A percentile compares a stretch with the other conserved stretches of the same genome.
Conservation (phyloP, 2,797 vertebrate genomes). For the Parotocinclus haroldoi region DNA sequence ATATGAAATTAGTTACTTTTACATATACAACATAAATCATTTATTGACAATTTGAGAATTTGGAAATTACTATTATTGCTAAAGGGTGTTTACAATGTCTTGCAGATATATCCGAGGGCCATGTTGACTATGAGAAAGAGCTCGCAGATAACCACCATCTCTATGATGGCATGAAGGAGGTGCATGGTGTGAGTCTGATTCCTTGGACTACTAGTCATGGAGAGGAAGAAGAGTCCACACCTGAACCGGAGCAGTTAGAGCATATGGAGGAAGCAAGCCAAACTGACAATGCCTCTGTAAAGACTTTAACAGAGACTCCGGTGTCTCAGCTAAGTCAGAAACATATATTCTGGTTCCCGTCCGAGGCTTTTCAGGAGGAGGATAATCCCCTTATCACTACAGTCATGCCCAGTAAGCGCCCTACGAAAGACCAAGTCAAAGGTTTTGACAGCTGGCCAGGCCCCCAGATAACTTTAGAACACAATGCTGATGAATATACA, state of each 20-base stretch:
- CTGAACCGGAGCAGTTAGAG: conserved; percentile 39
- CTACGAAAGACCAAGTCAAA: conserved; percentile 61
- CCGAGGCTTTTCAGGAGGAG: conserved; percentile 74
- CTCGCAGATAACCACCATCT: conserved; percentile 77
- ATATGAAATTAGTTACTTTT: no score
- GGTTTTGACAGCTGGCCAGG: conserved; percentile 56
- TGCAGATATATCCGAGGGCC: conserved; percentile 78
- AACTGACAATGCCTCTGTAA: conserved; percentile 37
- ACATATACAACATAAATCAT: no score
- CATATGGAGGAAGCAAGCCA: conserved; percentile 48
- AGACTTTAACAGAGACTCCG: conserved; percentile 69
- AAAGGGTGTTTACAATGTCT: conserved; percentile 1
- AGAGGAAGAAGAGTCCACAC: conserved; percentile 49
- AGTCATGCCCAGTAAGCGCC: conserved; percentile 61
- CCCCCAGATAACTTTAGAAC: conserved; percentile 57
- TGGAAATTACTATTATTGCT: conserved; percentile 3
- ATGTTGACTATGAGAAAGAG: conserved; percentile 88
- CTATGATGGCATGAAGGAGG: conserved; percentile 29
- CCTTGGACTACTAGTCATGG: conserved; percentile 23
- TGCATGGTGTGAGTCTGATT: conserved; percentile 32
- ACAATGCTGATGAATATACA: conserved; percentile 40
- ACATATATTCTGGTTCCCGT: conserved; percentile 86
- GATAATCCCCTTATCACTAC: conserved; percentile 51
- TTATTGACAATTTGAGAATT: neutral
- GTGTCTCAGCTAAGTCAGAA: conserved; percentile 82